Base-by-base conservation (phyloP, 2,113 vertebrate genomes). In the Archilochus colubris region DNA sequence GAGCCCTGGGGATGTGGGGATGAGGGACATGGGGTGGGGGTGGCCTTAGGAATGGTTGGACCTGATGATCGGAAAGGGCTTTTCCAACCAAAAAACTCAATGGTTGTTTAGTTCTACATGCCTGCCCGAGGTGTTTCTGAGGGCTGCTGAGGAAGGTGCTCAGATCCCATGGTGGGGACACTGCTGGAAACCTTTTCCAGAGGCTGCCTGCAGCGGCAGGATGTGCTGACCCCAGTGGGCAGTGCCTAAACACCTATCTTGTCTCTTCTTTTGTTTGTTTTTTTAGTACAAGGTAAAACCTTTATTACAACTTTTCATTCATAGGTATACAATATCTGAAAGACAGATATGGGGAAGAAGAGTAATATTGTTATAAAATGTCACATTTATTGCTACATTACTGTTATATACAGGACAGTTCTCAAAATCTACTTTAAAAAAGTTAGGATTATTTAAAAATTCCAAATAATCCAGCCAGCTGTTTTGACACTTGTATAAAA, bases 341-440 rank as follows among this genome's bases (percentile, higher is more conserved):
- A 98, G 98, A 98, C 97, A 97, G 98, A 98, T 97, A 98, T 94
- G 97, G 97, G 97, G 6, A 79, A 97, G 97, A 98, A 81, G 98
- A 97, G 91, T 97, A 98, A 98, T 98, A 98, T 98, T 98, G 98
- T 98, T 98, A 98, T 98, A 98, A 99, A 99, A 99, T 98, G 98
- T 98, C 98, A 99, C 98, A 98, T 99, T 99, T 99, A 99, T 99
- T 99, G 99, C 99, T 99, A 98, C 98, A 99, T 98, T 98, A 98
- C 98, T 98, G 98, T 99, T 99, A 98, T 98, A 98, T 99, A 99
- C 99, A 99, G 97, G 98, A 98, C 98, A 98, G 98, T 98, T 98
- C 98, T 97, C 96, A 93, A 96, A 96, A 98, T 98, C 98, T 98
- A 98, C 98, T 98, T 97, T 98, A 97, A 98, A 98, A 98, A 98